phyloP scores from a whole-genome alignment of 53 echinoderm and acorn worm species.

The Echinarachnius parma region DNA sequence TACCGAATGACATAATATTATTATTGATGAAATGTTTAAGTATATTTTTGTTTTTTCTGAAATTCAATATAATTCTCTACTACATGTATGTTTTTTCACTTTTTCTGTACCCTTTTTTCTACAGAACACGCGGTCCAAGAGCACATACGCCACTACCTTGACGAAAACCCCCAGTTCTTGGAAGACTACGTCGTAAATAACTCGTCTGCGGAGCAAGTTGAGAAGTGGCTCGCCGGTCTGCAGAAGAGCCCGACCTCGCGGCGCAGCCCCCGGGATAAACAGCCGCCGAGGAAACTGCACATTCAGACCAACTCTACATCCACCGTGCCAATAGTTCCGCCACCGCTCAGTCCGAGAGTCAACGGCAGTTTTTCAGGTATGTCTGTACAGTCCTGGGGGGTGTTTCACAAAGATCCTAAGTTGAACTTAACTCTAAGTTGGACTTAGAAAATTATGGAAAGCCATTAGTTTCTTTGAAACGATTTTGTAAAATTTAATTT shows the following conservation, averaged over 20 bases:
- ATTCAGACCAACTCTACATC: too few relatives aligned
- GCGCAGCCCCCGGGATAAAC: constrained; percentile 10
- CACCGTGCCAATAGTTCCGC: not conserved
- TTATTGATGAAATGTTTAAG: too few relatives aligned
- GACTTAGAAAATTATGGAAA: too few relatives aligned
- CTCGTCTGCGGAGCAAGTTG: constrained; percentile 67
- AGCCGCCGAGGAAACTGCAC: too few relatives aligned
- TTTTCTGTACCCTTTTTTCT: not conserved
- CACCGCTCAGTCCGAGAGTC: constrained; percentile 1
- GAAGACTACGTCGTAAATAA: constrained; percentile 87
- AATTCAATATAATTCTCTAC: too few relatives aligned
- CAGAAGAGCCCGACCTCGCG: constrained; percentile 31
- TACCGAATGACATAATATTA: not conserved
- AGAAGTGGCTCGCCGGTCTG: constrained; percentile 72
- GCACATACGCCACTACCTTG: constrained; percentile 78
- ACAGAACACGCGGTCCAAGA: constrained; percentile 81
- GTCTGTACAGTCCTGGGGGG: too few relatives aligned
- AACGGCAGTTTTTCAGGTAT: constrained; percentile 16
- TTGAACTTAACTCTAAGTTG: too few relatives aligned
- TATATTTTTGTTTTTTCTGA: too few relatives aligned
- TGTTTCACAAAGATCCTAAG: too few relatives aligned
- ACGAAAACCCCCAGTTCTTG: constrained; percentile 87
- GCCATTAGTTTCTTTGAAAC: too few relatives aligned
- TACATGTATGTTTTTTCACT: constrained; percentile 1
- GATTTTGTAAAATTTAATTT: too few relatives aligned